Conservation (phyloP, 2,113 vertebrate species). For the Proterorhinus semilunaris region DNA sequence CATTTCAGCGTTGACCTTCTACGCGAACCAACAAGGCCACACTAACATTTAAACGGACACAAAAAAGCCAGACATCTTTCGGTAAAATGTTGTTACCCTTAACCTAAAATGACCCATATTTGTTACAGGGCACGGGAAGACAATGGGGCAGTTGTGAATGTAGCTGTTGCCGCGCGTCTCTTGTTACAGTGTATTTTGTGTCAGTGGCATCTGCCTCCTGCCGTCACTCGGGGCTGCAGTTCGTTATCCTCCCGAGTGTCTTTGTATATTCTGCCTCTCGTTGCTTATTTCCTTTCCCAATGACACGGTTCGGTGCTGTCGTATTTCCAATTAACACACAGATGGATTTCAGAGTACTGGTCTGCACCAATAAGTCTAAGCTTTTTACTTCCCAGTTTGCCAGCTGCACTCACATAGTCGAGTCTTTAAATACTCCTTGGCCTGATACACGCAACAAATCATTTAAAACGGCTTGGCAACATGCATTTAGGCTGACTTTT, state of each 20-base stretch:
- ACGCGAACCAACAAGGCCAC: not conserved
- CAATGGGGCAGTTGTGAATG: slow-evolving; percentile 39
- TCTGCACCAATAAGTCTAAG: slow-evolving; percentile 22
- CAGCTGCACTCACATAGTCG: slow-evolving; percentile 33
- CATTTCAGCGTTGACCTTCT: not conserved
- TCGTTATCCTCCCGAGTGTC: slow-evolving; percentile 41
- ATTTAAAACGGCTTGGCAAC: too few species aligned
- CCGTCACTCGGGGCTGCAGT: slow-evolving; percentile 23
- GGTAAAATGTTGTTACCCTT: not conserved
- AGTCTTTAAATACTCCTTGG: slow-evolving; percentile 34
- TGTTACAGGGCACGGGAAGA: slow-evolving; percentile 14
- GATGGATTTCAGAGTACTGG: slow-evolving; percentile 48
- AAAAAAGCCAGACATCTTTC: not conserved
- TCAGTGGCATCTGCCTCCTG: slow-evolving; percentile 34
- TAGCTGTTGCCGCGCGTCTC: slow-evolving; percentile 18
- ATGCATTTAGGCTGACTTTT: too few species aligned
- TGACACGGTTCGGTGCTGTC: slow-evolving; percentile 57
- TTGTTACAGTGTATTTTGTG: slow-evolving; percentile 45
- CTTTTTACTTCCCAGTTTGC: slow-evolving; percentile 30
- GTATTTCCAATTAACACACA: slow-evolving; percentile 69
- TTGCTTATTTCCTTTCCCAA: slow-evolving; percentile 59
- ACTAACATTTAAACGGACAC: not conserved
- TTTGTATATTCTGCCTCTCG: slow-evolving; percentile 51
- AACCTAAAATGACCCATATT: slow-evolving; percentile 12
- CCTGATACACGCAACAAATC: not conserved